Evolutionary conservation across 2,888 invertebrate species (phyloP).

Genomic region (Hoplodrina ambigua): DNA sequence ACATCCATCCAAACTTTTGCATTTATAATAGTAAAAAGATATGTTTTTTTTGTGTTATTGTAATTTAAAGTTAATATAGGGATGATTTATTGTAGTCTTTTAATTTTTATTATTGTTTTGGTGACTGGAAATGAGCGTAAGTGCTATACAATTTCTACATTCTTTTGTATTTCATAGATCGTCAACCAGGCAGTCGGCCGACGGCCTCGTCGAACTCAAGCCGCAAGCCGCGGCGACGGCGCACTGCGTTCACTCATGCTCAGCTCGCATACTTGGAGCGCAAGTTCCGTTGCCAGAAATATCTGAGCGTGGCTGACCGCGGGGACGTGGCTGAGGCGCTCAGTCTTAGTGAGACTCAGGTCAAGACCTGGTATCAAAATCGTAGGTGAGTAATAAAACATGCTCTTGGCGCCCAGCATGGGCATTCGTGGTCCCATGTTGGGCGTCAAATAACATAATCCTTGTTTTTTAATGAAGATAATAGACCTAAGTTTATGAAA

Average conservation of each 20-base stretch:
- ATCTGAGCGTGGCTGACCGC: conserved; percentile 97
- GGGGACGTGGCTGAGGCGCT: conserved; percentile 98
- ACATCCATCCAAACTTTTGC: too few species aligned
- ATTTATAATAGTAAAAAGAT: too few species aligned
- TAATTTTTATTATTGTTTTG: not conserved
- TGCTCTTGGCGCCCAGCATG: conserved; percentile 10
- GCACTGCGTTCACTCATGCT: conserved; percentile 98
- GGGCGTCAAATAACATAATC: conserved; percentile 6
- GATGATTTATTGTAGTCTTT: too few species aligned
- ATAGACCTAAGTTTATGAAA: not conserved
- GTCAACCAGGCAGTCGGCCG: conserved; percentile 70
- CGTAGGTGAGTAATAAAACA: conserved; percentile 91
- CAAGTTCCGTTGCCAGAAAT: conserved; percentile 98
- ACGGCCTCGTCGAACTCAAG: conserved; percentile 83
- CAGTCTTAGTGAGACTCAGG: conserved; percentile 97
- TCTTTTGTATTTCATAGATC: conserved; percentile 68
- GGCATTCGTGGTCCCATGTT: not conserved
- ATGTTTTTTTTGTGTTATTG: not conserved
- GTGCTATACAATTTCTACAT: not conserved
- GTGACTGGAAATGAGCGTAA: too few species aligned
- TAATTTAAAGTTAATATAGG: not conserved
- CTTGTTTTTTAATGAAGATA: not conserved
- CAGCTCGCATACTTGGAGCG: conserved; percentile 97
- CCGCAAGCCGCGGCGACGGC: conserved; percentile 95
- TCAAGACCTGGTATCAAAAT: conserved; percentile 99